Percentiles rank a stretch among this genome's conserved stretches.
phyloP scores from a whole-genome alignment of 2,888 invertebrate species.

The Ophioninae sp. region DNA sequence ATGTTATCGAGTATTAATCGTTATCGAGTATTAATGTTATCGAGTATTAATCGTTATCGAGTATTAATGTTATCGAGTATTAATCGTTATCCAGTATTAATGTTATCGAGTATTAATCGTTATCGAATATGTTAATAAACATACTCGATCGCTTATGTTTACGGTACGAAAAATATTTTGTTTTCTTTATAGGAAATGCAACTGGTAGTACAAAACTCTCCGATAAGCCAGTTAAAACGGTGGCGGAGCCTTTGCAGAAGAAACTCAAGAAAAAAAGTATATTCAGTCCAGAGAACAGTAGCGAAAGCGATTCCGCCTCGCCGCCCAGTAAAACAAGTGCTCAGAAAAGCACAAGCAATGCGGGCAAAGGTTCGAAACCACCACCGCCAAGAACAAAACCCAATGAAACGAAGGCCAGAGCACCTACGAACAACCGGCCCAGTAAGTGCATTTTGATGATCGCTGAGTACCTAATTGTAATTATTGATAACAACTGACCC shows the following conservation, averaged over 20 bases:
- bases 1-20: too few species aligned
- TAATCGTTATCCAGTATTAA: too few species aligned
- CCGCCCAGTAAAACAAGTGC: slow-evolving; percentile 79
- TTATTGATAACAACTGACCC: neutral
- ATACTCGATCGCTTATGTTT: too few species aligned
- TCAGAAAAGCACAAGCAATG: slow-evolving; percentile 78
- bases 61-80: too few species aligned
- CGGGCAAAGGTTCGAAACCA: slow-evolving; percentile 75
- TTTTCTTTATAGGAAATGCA: slow-evolving; percentile 45
- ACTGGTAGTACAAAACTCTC: slow-evolving; percentile 48
- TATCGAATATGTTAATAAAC: too few species aligned
- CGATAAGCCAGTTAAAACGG: slow-evolving; percentile 65
- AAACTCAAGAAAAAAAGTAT: slow-evolving; percentile 88
- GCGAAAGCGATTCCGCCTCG: slow-evolving; percentile 83
- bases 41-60: too few species aligned
- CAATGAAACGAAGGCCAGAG: slow-evolving; percentile 80
- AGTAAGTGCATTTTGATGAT: slow-evolving; percentile 66
- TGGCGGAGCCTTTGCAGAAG: slow-evolving; percentile 75
- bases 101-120: too few species aligned
- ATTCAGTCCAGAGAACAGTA: slow-evolving; percentile 90
- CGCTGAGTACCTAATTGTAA: neutral
- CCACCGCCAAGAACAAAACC: slow-evolving; percentile 76
- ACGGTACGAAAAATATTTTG: neutral
- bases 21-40: too few species aligned
- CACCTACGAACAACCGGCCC: slow-evolving; percentile 81